These are phyloP conservation scores for Hormaphis cornu DNA, from an alignment of 1,140 invertebrate genomes.

Conservation along the genomic window DNA sequence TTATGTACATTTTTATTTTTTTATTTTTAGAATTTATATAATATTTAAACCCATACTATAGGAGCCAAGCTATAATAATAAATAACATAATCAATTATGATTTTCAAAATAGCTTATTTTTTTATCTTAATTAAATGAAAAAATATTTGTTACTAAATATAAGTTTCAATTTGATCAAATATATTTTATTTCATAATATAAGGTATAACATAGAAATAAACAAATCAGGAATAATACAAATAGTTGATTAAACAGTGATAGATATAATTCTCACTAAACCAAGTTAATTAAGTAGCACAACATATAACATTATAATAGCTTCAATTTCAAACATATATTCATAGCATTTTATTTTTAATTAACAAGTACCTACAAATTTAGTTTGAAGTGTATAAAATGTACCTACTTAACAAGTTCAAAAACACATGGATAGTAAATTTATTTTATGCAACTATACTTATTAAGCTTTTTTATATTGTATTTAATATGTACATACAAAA, in stretches of 20 bases:
- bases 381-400: not conserved
- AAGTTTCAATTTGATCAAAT: not conserved
- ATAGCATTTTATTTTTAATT: not conserved
- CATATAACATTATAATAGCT: not conserved
- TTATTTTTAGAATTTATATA: slow-evolving; percentile 1
- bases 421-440: not conserved
- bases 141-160: not conserved
- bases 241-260: too few relatives aligned
- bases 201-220: too few relatives aligned
- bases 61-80: not conserved
- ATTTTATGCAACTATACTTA: not conserved
- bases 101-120: not conserved
- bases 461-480: not conserved
- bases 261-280: not conserved
- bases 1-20: not conserved
- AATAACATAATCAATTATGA: not conserved
- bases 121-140: not conserved
- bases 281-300: not conserved
- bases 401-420: not conserved
- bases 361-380: not conserved
- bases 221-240: not conserved
- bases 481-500: too few relatives aligned
- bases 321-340: not conserved
- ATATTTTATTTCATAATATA: not conserved
- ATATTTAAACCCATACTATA: not conserved